These are phyloP conservation scores for Laodelphax striatellus DNA, from an alignment of 1,140 invertebrate species.

Conservation along the genomic window DNA sequence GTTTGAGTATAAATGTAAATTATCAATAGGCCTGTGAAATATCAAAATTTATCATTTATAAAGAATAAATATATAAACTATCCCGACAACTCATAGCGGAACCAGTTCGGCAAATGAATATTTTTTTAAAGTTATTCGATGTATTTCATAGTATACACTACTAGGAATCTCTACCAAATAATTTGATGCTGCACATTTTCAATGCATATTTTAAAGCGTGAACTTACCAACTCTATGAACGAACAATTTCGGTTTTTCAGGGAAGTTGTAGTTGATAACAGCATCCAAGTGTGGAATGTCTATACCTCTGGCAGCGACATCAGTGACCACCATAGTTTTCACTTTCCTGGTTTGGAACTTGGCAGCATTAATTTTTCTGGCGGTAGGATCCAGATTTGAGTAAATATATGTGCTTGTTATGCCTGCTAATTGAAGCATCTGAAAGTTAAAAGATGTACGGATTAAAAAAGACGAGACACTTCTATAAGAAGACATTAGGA, in stretches of 20 bases:
- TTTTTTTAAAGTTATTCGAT: too few species aligned
- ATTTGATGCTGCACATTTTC: too few species aligned
- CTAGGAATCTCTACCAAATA: too few species aligned
- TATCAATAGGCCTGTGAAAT: too few species aligned
- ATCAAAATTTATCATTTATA: too few species aligned
- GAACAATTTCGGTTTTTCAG: conserved; percentile 92
- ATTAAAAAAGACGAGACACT: neutral
- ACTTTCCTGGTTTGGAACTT: conserved; percentile 77
- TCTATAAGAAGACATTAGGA: neutral
- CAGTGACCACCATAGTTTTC: conserved; percentile 83
- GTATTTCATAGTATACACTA: too few species aligned
- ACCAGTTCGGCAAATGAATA: too few species aligned
- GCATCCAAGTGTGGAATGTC: conserved; percentile 94
- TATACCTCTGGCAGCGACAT: conserved; percentile 93
- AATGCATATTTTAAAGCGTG: too few species aligned
- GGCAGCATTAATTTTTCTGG: conserved; percentile 88
- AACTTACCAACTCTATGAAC: conserved; percentile 92
- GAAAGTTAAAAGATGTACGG: conserved; percentile 25
- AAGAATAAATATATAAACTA: too few species aligned
- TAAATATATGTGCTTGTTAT: conserved; percentile 86
- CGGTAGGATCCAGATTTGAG: conserved; percentile 87
- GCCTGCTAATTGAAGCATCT: conserved; percentile 69
- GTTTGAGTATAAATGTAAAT: too few species aligned
- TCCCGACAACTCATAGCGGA: too few species aligned
- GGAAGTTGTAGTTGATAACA: conserved; percentile 97